Conservation (phyloP, 2,797 vertebrate genomes). For the Vespertilio murinus region DNA sequence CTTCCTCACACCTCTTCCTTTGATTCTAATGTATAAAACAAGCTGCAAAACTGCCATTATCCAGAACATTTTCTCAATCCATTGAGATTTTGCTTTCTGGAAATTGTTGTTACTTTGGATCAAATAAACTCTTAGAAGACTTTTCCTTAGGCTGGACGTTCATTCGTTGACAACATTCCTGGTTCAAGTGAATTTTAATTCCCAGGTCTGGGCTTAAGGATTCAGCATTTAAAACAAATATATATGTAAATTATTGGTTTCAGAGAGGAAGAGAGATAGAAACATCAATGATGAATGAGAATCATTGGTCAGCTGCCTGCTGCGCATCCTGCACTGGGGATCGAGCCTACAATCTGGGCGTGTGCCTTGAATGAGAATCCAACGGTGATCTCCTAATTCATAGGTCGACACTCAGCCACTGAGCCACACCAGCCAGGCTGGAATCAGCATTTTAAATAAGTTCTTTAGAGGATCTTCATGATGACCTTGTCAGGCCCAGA, state of each 20-base stretch:
- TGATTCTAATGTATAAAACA: background rate
- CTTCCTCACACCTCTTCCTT: background rate
- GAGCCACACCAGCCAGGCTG: background rate
- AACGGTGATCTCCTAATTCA: no score
- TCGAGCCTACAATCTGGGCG: no score
- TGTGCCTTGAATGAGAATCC: no score
- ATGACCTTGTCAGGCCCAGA: background rate
- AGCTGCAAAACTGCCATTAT: background rate
- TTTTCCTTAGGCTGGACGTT: background rate
- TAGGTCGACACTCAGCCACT: no score
- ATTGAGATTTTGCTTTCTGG: background rate
- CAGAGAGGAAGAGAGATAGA: no score
- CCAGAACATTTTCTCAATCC: background rate
- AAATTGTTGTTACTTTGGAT: background rate
- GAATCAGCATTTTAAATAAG: background rate
- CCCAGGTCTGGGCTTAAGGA: background rate
- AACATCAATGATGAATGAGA: no score
- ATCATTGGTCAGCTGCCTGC: no score
- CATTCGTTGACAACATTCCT: background rate
- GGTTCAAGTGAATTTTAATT: background rate
- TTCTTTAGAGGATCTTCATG: background rate
- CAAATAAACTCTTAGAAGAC: background rate
- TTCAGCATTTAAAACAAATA: background rate
- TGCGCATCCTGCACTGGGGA: no score
- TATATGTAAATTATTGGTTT: no score